phyloP scores from a whole-genome alignment of 2,888 invertebrate species.

The Pedicia rivosa region DNA sequence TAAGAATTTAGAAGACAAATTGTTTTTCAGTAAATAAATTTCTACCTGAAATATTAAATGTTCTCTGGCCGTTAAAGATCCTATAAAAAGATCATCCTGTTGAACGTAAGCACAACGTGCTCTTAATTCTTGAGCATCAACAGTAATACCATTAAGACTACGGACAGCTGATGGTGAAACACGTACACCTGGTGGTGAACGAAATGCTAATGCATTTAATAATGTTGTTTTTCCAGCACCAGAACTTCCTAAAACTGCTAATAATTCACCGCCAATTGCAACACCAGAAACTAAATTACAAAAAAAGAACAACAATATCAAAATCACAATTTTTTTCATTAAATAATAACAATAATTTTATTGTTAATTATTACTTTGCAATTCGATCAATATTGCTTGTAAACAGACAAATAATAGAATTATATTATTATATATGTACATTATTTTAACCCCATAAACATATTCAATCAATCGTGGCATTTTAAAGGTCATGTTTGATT shows the following conservation, averaged over 20 bases:
- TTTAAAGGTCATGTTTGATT: too few species aligned
- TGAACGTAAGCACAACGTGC: slow-evolving; percentile 82
- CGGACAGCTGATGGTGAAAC: slow-evolving; percentile 37
- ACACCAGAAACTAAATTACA: slow-evolving; percentile 64
- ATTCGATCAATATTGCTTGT: too few species aligned
- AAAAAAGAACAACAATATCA: background rate
- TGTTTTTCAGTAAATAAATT: background rate
- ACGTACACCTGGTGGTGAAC: slow-evolving; percentile 52
- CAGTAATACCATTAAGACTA: slow-evolving; percentile 59
- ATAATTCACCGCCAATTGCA: slow-evolving; percentile 69
- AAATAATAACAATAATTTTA: too few species aligned
- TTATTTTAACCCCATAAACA: too few species aligned
- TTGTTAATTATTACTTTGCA: too few species aligned
- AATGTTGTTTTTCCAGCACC: slow-evolving; percentile 94
- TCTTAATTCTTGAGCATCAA: slow-evolving; percentile 52
- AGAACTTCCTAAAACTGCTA: slow-evolving; percentile 78
- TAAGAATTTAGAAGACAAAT: background rate
- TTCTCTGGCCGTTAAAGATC: slow-evolving; percentile 75
- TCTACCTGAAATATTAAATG: slow-evolving; percentile 73
- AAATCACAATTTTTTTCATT: background rate
- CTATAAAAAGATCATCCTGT: slow-evolving; percentile 86
- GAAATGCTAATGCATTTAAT: slow-evolving; percentile 73
- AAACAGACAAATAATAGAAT: background rate
- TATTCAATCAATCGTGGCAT: too few species aligned
- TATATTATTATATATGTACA: background rate